Percentiles rank a stretch among this genome's conserved stretches.
Evolutionary conservation across 2,888 invertebrate species (phyloP).

Genomic region (Mesodorylaimus sp.): DNA sequence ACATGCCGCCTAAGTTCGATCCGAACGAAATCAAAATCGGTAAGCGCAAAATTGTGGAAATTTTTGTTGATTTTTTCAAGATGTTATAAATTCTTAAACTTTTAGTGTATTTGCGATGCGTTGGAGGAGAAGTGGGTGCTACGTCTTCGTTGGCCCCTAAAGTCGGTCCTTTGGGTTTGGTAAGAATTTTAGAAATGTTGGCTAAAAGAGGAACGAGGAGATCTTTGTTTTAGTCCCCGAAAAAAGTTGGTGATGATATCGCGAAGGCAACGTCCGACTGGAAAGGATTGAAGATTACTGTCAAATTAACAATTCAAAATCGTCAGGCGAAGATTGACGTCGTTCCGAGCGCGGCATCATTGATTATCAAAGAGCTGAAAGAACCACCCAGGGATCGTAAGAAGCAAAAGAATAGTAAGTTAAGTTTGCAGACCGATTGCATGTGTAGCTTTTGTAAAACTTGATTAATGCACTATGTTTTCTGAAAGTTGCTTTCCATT

Average conservation of each 20-base stretch:
- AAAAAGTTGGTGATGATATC: conserved; percentile 36
- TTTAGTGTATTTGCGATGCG: conserved; percentile 20
- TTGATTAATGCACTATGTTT: no score
- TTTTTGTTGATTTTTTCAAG: no score
- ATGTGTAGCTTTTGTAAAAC: no score
- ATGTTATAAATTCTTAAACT: no score
- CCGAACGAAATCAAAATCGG: conserved; percentile 92
- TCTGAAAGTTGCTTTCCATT: no score
- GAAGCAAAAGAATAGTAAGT: conserved; percentile 35
- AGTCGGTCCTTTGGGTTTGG: conserved; percentile 34
- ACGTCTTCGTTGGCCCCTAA: conserved; percentile 34
- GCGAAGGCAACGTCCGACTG: conserved; percentile 32
- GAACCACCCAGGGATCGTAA: conserved; percentile 34
- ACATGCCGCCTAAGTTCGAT: conserved; percentile 77
- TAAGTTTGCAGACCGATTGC: no score
- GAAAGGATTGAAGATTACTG: conserved; percentile 34
- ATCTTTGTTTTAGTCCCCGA: conserved; percentile 27
- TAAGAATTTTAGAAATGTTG: conserved; percentile 9
- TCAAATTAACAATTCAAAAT: conserved; percentile 34
- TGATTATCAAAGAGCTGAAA: conserved; percentile 34
- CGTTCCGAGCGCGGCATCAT: conserved; percentile 33
- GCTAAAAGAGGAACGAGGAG: no score
- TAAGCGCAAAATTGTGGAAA: no score
- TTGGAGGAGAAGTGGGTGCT: conserved; percentile 35
- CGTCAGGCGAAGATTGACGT: conserved; percentile 32